These are phyloP conservation scores for Protosalanx chinensis DNA, from an alignment of 2,797 vertebrate species.

Conservation along the genomic window DNA sequence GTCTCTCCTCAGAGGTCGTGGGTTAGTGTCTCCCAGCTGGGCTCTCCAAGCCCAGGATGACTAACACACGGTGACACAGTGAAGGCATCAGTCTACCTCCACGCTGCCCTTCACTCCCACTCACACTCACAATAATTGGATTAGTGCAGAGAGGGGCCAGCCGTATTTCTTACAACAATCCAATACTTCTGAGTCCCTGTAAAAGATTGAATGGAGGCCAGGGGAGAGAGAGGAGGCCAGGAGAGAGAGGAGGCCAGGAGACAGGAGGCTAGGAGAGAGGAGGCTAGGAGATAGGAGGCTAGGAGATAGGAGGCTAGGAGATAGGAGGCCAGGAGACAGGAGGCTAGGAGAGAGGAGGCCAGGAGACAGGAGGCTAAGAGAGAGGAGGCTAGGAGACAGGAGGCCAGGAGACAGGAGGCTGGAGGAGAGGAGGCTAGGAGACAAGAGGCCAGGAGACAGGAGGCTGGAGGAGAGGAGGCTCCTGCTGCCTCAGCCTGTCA, in stretches of 20 bases:
- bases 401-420: too few species aligned
- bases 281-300: slow-evolving; percentile 45
- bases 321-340: slow-evolving; percentile 29
- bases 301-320: slow-evolving; percentile 64
- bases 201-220: neutral
- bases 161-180: neutral
- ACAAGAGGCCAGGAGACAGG: neutral
- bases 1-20: too few species aligned
- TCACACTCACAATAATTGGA: neutral
- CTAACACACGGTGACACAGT: neutral
- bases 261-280: slow-evolving; percentile 53
- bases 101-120: neutral
- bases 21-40: too few species aligned
- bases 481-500: neutral
- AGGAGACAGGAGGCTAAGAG: too few species aligned
- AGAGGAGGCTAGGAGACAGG: too few species aligned
- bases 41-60: too few species aligned
- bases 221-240: neutral
- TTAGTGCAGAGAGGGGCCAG: neutral
- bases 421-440: neutral
- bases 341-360: too few species aligned
- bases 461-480: neutral
- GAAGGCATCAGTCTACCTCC: neutral
- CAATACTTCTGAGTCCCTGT: neutral
- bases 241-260: slow-evolving; percentile 49